These are phyloP conservation scores for Macaca nemestrina DNA, from an alignment of 2,113 vertebrate genomes.

Conservation along the genomic window DNA sequence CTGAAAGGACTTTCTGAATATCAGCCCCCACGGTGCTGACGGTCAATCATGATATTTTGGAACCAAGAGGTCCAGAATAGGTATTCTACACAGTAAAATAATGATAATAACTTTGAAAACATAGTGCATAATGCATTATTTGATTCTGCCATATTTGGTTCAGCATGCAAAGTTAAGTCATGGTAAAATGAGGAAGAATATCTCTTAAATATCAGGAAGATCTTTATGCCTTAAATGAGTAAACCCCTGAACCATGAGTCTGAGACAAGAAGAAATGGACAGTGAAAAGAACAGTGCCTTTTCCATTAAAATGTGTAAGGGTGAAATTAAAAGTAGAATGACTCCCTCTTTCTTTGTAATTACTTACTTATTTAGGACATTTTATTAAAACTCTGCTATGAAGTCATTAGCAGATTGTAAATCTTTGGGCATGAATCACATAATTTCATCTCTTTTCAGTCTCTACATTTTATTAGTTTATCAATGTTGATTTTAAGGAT, in stretches of 20 bases:
- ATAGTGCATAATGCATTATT: not conserved
- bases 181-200: not conserved
- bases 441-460: slow-evolving; percentile 25
- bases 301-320: not conserved
- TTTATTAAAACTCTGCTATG: not conserved
- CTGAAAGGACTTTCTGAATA: not conserved
- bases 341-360: not conserved
- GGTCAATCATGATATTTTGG: too few relatives aligned
- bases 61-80: not conserved
- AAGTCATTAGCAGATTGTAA: not conserved
- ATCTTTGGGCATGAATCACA: not conserved
- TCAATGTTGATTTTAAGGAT: slow-evolving; percentile 44
- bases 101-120: not conserved
- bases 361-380: not conserved
- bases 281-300: not conserved
- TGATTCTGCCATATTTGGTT: not conserved
- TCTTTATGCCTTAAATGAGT: not conserved
- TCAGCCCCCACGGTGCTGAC: not conserved
- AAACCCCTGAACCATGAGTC: not conserved
- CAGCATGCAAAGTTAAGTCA: not conserved
- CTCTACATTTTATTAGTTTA: slow-evolving; percentile 34
- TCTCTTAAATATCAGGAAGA: not conserved
- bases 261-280: not conserved
- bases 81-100: not conserved
- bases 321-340: not conserved